Evolutionary conservation across 2,113 vertebrate species (phyloP), one percentile per base, ranked within the genome.

Genomic region (Albula glossodonta): DNA sequence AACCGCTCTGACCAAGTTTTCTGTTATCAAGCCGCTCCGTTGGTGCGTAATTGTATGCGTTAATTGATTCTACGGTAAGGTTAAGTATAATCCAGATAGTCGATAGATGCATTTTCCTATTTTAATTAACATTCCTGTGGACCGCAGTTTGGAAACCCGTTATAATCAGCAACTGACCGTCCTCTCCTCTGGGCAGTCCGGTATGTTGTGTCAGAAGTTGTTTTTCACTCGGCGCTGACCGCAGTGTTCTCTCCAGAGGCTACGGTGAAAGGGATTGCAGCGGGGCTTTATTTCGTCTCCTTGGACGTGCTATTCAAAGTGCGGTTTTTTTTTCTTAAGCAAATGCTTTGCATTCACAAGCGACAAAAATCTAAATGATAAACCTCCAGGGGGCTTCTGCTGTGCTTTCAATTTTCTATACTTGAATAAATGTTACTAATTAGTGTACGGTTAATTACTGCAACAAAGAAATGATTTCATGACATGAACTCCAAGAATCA

Each of bases 121-220:
- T 80, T 41, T 81, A 56, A 22, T 80, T 86, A 25, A 83, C 82
- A 49, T 48, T 79, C 13, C 78, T 15, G 78, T 13, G 4, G 49
- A 79, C 19, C 8, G 50, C 6, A 19, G 78, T 52, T 19, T 80
- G 48, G 5, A 25, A 82, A 53, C 25, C 12, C n/a, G 78, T 79
- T 82, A 63, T 63, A 81, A 57, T 10, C 78, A 53, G 88, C 87
- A 90, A 92, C 90, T 78, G 90, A 83, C 82, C 25, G 19, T 63
- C 56, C 84, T 86, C 10, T 90, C 86, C 84, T 84, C 81, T 89
- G 87, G 79, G 31, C 90, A 90, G 90, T 88, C 90, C 87, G 88
- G 82, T 90, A 51, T 90, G 87, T 88, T 89, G 85, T 92, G 90
- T 93, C 92, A 93, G 88, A 93, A 91, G 91, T 90, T 90, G 93